A percentile compares a stretch with the other conserved stretches of the same genome.
These are phyloP conservation scores for Crax fasciolata DNA, from an alignment of 2,797 vertebrate genomes.

Conservation along the genomic window DNA sequence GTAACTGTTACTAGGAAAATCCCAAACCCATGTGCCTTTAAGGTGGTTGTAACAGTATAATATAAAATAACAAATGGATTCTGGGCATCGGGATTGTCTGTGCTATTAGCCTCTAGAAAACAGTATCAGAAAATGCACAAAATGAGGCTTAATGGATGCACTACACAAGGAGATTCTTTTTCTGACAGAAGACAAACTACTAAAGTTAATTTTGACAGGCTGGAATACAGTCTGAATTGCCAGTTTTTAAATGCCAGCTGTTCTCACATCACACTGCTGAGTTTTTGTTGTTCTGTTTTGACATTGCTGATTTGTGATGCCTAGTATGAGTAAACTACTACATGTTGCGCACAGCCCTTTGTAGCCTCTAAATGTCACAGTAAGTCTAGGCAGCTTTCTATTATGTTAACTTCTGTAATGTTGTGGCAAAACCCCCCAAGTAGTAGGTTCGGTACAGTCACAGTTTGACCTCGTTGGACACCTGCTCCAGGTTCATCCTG, in stretches of 20 bases:
- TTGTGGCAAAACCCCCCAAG: too few relatives aligned
- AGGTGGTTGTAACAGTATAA: constrained; percentile 9
- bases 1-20: constrained; percentile 39
- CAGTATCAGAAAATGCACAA: not conserved
- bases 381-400: not conserved
- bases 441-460: too few relatives aligned
- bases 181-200: constrained; percentile 24
- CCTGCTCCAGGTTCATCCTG: too few relatives aligned
- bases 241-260: constrained; percentile 16
- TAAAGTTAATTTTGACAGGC: not conserved
- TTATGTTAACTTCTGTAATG: constrained; percentile 1
- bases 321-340: constrained; percentile 14
- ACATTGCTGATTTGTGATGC: not conserved
- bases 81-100: not conserved
- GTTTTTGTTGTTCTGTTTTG: constrained; percentile 14
- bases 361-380: not conserved
- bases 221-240: constrained; percentile 20
- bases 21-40: constrained; percentile 34
- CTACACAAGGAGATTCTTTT: not conserved
- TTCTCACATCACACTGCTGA: constrained; percentile 1
- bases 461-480: too few relatives aligned
- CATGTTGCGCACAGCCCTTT: not conserved
- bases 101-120: not conserved
- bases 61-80: not conserved
- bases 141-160: not conserved